These are phyloP conservation scores for Parochlus steinenii DNA, from an alignment of 2,888 invertebrate species.

Conservation along the genomic window DNA sequence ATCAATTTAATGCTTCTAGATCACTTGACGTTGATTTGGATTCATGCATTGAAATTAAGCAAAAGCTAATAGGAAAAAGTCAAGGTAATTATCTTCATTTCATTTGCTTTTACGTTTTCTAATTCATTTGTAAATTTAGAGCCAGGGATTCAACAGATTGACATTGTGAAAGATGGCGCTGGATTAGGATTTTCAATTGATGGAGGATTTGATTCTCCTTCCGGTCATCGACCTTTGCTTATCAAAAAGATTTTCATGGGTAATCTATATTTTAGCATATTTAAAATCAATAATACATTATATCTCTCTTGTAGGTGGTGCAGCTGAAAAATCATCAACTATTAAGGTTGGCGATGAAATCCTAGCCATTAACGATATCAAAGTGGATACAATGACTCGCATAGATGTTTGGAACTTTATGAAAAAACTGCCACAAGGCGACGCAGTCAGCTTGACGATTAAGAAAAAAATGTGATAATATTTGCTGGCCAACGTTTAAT, in stretches of 20 bases:
- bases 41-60: constrained; percentile 15
- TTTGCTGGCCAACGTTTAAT: no score
- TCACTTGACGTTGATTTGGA: constrained; percentile 29
- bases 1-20: constrained; percentile 28
- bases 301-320: constrained; percentile 48
- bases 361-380: constrained; percentile 62
- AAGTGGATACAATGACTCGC: constrained; percentile 70
- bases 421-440: constrained; percentile 73
- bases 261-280: constrained; percentile 26
- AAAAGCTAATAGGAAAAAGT: not conserved
- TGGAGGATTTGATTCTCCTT: constrained; percentile 80
- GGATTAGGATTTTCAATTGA: constrained; percentile 90
- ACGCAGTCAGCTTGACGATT: constrained; percentile 6
- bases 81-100: not conserved
- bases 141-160: not conserved
- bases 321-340: constrained; percentile 72
- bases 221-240: constrained; percentile 73
- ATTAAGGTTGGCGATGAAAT: constrained; percentile 78
- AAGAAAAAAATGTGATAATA: no score
- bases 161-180: constrained; percentile 55
- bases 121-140: constrained; percentile 4
- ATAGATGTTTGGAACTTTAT: constrained; percentile 89
- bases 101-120: not conserved
- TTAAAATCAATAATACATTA: constrained; percentile 7
- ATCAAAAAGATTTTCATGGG: constrained; percentile 91